Percentiles rank a stretch among this genome's conserved stretches.
Evolutionary conservation across 2,797 vertebrate genomes (phyloP).

Genomic region (Gymnodraco acuticeps): DNA sequence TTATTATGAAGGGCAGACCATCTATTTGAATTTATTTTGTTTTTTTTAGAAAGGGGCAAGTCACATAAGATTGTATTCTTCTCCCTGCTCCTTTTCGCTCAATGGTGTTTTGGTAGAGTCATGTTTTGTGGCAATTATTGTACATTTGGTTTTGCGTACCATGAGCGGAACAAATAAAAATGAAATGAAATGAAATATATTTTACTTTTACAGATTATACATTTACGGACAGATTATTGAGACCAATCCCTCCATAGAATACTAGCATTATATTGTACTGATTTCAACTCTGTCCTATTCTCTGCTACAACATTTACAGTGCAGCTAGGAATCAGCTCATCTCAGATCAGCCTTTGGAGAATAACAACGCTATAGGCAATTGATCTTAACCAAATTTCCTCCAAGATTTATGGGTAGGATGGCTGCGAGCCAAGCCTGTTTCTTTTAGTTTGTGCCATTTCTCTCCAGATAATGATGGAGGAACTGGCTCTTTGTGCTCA

Average conservation of each 20-base stretch:
- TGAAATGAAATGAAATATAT: too few species aligned
- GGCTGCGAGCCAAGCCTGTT: not conserved
- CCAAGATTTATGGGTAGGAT: not conserved
- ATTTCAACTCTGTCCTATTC: not conserved
- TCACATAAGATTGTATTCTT: too few species aligned
- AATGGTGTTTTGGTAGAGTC: too few species aligned
- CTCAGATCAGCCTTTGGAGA: constrained; percentile 10
- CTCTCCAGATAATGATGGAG: not conserved
- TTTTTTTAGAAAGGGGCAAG: too few species aligned
- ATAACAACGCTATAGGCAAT: not conserved
- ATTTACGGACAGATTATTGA: too few species aligned
- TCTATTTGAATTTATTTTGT: too few species aligned
- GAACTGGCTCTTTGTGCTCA: constrained; percentile 11
- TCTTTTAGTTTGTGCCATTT: constrained; percentile 22
- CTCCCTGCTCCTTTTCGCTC: too few species aligned
- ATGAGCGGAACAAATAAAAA: too few species aligned
- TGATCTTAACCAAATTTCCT: constrained; percentile 10
- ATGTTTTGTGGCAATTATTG: too few species aligned
- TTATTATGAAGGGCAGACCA: too few species aligned
- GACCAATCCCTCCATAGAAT: not conserved
- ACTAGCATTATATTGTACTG: not conserved
- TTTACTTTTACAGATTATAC: not conserved
- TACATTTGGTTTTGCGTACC: too few species aligned
- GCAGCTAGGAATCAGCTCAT: not conserved
- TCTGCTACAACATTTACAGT: not conserved